Base-by-base conservation (phyloP, 2,797 vertebrate species). In the Neoniphon sammara region DNA sequence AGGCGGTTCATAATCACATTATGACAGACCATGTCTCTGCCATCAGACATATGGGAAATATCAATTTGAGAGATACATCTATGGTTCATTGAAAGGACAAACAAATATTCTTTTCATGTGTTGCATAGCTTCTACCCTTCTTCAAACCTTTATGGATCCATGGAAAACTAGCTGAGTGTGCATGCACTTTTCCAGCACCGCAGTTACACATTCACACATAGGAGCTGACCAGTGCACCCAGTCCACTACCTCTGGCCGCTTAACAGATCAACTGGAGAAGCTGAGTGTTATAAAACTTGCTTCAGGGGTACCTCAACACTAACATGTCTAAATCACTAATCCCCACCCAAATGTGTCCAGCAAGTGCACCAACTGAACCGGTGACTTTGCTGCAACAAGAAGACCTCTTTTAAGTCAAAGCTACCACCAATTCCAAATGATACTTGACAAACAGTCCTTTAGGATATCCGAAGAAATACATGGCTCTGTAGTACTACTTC, bases 1-100 rank as follows among this genome's bases (percentile, higher is more conserved):
- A 68, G 76, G 34, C 15, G 18, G 34, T 70, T 3, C 11, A 10
- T 70, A 71, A 89, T 78, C 61, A 71, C 67, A 84, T 86, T 81
- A 88, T 65, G 17, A 63, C 27, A 30, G 23, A 69, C 59, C 67
- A 70, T 27, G 65, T 66, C 66, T 77, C 57, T 39, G 67, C 36
- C 62, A 84, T 73, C 57, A 71, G 61, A 62, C 54, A 60, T 65
- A 77, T 47, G 62, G 20, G 57, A 42, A 25, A 23, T 27, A 68
- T 56, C 53, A 68, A 62, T 58, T 46, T 63, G 10, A 58, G n/a
- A 39, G 56, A n/a, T 20, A 5, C 56, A 58, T 36, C 20, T 44
- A 50, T 61, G 10, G 55, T 66, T 83, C 52, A 72, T 31, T n/a
- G 36, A 3, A 70, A 25, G 50, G 62, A 36, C n/a, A 15, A 39